Conservation (phyloP, 2,113 vertebrate genomes). For the Sterna hirundo region DNA sequence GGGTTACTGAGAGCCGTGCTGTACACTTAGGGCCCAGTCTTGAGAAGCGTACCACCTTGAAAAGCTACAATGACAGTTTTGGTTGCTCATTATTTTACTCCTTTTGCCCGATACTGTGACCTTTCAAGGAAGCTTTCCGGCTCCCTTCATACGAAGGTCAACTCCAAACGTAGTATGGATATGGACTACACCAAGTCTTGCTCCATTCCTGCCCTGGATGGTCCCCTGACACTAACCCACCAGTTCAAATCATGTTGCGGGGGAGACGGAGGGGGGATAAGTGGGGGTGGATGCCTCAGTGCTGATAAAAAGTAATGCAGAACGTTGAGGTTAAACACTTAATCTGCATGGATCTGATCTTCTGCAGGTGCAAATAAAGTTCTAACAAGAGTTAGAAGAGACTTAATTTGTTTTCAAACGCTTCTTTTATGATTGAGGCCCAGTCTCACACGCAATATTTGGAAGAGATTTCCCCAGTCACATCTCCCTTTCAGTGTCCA, state of each 20-base stretch:
- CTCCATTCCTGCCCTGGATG: not conserved
- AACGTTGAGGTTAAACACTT: not conserved
- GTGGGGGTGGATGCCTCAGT: not conserved
- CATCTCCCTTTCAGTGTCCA: not conserved
- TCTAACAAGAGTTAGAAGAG: not conserved
- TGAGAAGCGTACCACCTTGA: not conserved
- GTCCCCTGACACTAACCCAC: not conserved
- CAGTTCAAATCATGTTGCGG: not conserved
- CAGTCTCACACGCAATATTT: rapidly evolving
- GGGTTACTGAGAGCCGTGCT: rapidly evolving
- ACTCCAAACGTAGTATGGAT: not conserved
- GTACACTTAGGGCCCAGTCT: rapidly evolving
- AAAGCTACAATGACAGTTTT: rapidly evolving
- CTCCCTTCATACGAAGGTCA: not conserved
- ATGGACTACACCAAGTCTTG: not conserved
- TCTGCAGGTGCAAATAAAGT: not conserved
- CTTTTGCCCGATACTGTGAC: not conserved
- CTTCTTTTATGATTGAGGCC: not conserved
- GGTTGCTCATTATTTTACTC: not conserved
- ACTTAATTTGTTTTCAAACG: not conserved
- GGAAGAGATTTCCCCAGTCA: not conserved
- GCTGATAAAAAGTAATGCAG: not conserved
- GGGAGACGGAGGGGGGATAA: too few relatives aligned
- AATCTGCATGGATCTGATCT: rapidly evolving
- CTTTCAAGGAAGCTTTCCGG: not conserved